phyloP scores from a whole-genome alignment of 2,113 vertebrate genomes.

The Polypterus bichir region DNA sequence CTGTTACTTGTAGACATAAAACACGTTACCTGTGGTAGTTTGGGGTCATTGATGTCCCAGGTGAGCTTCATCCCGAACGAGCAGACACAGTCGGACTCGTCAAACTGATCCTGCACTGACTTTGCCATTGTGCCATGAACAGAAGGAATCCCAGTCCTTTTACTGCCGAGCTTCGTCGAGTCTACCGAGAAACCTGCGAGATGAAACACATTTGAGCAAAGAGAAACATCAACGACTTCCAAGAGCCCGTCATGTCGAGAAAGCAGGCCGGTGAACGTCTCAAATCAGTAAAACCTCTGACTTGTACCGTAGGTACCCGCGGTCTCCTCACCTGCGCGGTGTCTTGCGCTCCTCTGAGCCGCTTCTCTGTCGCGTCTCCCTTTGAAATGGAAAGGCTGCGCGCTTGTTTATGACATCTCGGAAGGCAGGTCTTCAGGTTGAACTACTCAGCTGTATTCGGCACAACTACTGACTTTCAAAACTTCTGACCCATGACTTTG shows the following conservation, averaged over 20 bases:
- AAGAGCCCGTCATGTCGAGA: too few relatives aligned
- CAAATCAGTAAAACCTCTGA: too few relatives aligned
- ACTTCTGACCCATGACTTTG: slow-evolving; percentile 19
- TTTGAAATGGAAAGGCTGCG: neutral
- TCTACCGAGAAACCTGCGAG: neutral
- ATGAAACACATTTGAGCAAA: too few relatives aligned
- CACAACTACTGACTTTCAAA: slow-evolving; percentile 15
- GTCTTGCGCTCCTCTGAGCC: too few relatives aligned
- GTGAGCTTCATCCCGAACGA: slow-evolving; percentile 67
- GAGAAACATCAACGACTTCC: too few relatives aligned
- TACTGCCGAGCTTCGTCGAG: too few relatives aligned
- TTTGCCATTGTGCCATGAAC: slow-evolving; percentile 34
- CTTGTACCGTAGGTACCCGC: too few relatives aligned
- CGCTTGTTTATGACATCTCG: neutral
- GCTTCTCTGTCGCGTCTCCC: neutral
- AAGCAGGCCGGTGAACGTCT: too few relatives aligned
- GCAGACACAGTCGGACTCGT: slow-evolving; percentile 30
- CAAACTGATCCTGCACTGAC: slow-evolving; percentile 33
- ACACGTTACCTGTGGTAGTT: slow-evolving; percentile 73
- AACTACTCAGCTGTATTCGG: slow-evolving; percentile 12
- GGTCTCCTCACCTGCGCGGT: too few relatives aligned
- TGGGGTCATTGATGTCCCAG: slow-evolving; percentile 94
- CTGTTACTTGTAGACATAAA: too few relatives aligned
- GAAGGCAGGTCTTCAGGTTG: slow-evolving; percentile 24
- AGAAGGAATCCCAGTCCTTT: too few relatives aligned